Evolutionary conservation across 2,113 vertebrate species (phyloP).

Genomic region (Helogale parvula): DNA sequence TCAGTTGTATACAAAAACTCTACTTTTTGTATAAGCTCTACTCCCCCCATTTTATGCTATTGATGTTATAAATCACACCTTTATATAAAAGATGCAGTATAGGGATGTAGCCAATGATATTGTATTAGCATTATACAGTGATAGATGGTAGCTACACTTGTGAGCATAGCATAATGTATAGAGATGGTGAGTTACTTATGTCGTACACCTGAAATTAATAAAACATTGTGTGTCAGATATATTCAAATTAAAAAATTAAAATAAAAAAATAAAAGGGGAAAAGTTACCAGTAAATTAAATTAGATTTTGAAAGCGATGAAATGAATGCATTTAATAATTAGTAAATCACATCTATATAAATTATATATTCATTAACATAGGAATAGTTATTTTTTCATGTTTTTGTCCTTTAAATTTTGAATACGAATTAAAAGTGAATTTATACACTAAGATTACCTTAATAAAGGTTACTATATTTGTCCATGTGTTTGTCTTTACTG

Average conservation of each 20-base stretch:
- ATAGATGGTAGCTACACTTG: neutral
- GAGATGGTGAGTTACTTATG: neutral
- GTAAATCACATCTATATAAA: neutral
- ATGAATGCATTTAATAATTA: neutral
- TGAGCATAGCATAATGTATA: neutral
- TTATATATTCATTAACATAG: neutral
- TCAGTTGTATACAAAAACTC: neutral
- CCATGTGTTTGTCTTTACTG: neutral
- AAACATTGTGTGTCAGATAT: neutral
- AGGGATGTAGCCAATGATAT: neutral
- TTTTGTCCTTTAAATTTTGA: conserved; percentile 10
- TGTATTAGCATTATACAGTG: neutral
- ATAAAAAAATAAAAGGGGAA: neutral
- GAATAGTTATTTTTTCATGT: neutral
- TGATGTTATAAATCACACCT: neutral
- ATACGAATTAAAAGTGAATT: neutral
- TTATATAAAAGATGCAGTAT: neutral
- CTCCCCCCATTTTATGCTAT: neutral
- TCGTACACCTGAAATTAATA: neutral
- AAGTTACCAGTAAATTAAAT: neutral
- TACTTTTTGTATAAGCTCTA: neutral
- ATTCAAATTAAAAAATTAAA: neutral
- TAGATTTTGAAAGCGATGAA: neutral
- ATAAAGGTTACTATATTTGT: neutral
- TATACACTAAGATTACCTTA: neutral